A percentile compares a stretch with the other conserved stretches of the same genome.
phyloP scores from a whole-genome alignment of 2,888 invertebrate genomes.

The Doris montereyensis region DNA sequence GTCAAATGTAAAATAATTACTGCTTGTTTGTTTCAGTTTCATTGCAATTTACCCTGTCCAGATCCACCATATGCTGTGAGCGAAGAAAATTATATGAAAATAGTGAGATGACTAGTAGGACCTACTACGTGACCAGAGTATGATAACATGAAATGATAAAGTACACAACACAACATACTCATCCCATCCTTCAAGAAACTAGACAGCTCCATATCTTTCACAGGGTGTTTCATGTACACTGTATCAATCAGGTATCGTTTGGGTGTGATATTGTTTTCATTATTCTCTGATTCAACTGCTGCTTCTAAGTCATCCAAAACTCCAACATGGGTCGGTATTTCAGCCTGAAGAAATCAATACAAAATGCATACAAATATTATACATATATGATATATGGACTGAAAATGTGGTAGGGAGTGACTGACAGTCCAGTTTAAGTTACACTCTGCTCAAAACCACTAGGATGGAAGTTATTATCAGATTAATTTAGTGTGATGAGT shows the following conservation, averaged over 20 bases:
- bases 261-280: constrained; percentile 47
- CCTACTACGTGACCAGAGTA: background rate
- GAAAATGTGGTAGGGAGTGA: too few relatives aligned
- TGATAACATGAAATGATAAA: constrained; percentile 8
- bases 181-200: constrained; percentile 98
- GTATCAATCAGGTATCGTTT: constrained; percentile 87
- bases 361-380: too few relatives aligned
- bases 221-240: constrained; percentile 90
- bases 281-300: constrained; percentile 68
- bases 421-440: too few relatives aligned
- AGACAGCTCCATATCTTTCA: constrained; percentile 87
- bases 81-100: background rate
- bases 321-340: constrained; percentile 94
- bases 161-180: constrained; percentile 76
- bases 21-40: too few relatives aligned
- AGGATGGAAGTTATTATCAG: too few relatives aligned
- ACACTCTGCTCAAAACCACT: too few relatives aligned
- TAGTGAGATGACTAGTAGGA: background rate
- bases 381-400: too few relatives aligned
- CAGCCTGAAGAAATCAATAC: constrained; percentile 81
- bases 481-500: too few relatives aligned
- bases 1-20: too few relatives aligned
- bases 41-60: too few relatives aligned
- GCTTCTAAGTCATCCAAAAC: constrained; percentile 79
- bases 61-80: too few relatives aligned